These are phyloP conservation scores for Pyxicephalus adspersus DNA, from an alignment of 2,113 vertebrate species.

Conservation along the genomic window DNA sequence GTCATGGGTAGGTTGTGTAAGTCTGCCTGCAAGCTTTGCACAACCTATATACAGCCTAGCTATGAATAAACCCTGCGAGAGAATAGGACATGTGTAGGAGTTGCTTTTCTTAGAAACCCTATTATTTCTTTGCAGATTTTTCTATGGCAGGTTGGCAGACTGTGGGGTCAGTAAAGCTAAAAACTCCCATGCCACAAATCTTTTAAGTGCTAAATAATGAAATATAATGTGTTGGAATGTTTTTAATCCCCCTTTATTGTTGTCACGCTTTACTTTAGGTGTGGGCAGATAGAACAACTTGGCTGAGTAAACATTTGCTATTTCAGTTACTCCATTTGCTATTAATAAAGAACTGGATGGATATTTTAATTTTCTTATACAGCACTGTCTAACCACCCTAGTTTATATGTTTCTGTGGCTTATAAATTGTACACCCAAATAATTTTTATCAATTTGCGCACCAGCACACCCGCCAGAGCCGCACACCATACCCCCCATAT, in stretches of 20 bases:
- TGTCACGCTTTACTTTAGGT: neutral
- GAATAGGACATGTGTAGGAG: slow-evolving; percentile 13
- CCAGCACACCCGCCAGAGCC: too few species aligned
- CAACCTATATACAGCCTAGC: neutral
- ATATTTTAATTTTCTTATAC: neutral
- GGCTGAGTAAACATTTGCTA: slow-evolving; percentile 3
- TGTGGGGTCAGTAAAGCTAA: neutral
- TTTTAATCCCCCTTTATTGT: neutral
- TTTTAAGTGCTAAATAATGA: neutral
- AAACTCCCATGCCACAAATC: neutral
- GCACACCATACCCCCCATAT: too few species aligned
- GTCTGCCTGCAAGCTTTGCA: neutral
- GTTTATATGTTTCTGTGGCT: too few species aligned
- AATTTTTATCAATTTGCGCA: too few species aligned
- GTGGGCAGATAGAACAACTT: neutral
- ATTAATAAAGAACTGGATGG: neutral
- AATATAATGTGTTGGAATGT: slow-evolving; percentile 7
- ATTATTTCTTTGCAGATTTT: neutral
- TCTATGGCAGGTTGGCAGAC: neutral
- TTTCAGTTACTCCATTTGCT: neutral
- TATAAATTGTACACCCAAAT: too few species aligned
- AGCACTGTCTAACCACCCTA: too few species aligned
- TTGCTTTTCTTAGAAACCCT: slow-evolving; percentile 24
- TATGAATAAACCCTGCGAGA: neutral
- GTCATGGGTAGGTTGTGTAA: neutral